Evolutionary conservation across 2,888 invertebrate genomes (phyloP).

Genomic region (Cataglyphis albicans): DNA sequence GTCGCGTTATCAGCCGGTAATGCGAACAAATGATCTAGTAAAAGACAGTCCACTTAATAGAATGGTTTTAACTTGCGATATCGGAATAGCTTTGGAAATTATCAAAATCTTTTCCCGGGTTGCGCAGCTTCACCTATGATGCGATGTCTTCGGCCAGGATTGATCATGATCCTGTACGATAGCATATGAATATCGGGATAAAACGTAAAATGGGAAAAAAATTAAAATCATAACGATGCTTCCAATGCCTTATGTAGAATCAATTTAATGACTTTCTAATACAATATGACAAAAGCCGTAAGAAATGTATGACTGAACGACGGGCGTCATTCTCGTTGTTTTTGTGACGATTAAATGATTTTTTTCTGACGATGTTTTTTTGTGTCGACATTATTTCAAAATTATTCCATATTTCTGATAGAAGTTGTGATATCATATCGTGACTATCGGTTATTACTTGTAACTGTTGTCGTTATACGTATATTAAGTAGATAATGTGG

Average conservation of each 20-base stretch:
- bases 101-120: constrained; percentile 30
- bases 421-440: neutral
- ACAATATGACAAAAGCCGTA: constrained; percentile 42
- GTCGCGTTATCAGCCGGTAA: constrained; percentile 29
- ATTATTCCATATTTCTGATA: neutral
- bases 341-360: neutral
- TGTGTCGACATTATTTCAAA: neutral
- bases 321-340: constrained; percentile 33
- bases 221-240: neutral
- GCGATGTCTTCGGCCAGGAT: constrained; percentile 36
- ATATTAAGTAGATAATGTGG: neutral
- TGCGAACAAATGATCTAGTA: constrained; percentile 37
- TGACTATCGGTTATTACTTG: neutral
- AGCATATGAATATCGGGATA: constrained; percentile 28
- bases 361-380: neutral
- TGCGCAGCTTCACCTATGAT: constrained; percentile 5
- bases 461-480: neutral
- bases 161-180: constrained; percentile 53
- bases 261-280: constrained; percentile 38
- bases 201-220: neutral
- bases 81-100: constrained; percentile 14
- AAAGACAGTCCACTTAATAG: constrained; percentile 7
- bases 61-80: constrained; percentile 14
- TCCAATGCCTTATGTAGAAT: constrained; percentile 37
- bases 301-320: constrained; percentile 63